Conservation (phyloP, 2,113 vertebrate species). For the Malaclemys terrapin region DNA sequence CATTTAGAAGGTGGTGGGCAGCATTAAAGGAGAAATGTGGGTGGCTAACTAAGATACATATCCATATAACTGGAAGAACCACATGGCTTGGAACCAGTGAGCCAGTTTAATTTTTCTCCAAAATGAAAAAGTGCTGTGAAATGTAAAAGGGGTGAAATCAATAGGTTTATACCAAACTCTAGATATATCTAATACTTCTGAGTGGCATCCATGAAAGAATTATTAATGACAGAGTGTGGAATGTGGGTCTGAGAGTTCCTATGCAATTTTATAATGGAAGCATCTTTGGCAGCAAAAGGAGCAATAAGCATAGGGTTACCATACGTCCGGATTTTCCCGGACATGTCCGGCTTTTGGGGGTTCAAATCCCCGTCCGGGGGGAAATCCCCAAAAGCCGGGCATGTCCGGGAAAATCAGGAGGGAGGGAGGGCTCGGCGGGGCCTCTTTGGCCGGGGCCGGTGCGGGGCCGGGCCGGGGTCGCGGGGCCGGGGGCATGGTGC, state of each 20-base stretch:
- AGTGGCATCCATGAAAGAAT: conserved; percentile 27
- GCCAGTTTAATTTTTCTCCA: not conserved
- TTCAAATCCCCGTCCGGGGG: too few species aligned
- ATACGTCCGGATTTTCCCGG: too few species aligned
- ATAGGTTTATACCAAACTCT: not conserved
- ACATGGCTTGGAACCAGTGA: not conserved
- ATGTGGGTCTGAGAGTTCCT: conserved; percentile 5
- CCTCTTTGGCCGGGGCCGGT: too few species aligned
- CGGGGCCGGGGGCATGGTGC: too few species aligned
- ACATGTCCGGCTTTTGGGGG: too few species aligned
- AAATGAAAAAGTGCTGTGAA: not conserved
- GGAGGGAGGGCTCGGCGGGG: too few species aligned
- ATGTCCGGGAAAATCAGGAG: too few species aligned
- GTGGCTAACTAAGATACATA: not conserved
- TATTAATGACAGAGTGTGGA: not conserved
- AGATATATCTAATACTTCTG: not conserved
- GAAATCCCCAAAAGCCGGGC: too few species aligned
- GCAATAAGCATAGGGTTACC: conserved; percentile 21
- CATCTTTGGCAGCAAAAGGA: conserved; percentile 11
- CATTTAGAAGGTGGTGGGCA: not conserved
- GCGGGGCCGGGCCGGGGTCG: too few species aligned
- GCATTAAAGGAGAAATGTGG: not conserved
- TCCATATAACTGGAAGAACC: not conserved
- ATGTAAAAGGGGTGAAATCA: not conserved
- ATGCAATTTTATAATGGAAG: conserved; percentile 14